Percentiles rank a stretch among this genome's conserved stretches.
phyloP scores from a whole-genome alignment of 2,888 invertebrate species.

The Euplagia quadripunctaria region DNA sequence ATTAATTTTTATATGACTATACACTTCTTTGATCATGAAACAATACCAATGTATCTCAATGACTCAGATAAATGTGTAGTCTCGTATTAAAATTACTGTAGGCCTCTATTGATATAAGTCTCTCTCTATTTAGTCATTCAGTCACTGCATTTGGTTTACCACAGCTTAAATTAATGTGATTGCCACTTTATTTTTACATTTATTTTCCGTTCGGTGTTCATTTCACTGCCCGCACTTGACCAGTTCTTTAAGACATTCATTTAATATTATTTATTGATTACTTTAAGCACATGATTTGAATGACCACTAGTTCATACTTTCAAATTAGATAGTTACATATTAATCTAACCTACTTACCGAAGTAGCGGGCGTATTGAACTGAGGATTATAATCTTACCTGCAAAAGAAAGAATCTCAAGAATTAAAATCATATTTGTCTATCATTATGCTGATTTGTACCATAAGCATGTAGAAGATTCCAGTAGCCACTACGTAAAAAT shows the following conservation, averaged over 20 bases:
- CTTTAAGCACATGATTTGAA: too few relatives aligned
- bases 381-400: slow-evolving; percentile 1
- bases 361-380: not conserved
- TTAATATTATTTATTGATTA: not conserved
- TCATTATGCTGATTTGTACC: not conserved
- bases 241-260: too few relatives aligned
- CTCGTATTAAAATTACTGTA: too few relatives aligned
- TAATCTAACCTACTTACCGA: not conserved
- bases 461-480: not conserved
- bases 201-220: not conserved
- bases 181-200: not conserved
- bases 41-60: too few relatives aligned
- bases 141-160: not conserved
- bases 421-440: not conserved
- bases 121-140: too few relatives aligned
- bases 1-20: too few relatives aligned
- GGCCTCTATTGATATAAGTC: too few relatives aligned
- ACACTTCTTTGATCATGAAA: too few relatives aligned
- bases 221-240: not conserved
- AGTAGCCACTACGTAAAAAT: not conserved
- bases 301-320: not conserved
- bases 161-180: not conserved
- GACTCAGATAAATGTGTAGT: too few relatives aligned
- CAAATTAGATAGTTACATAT: not conserved
- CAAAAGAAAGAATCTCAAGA: not conserved